phyloP scores from a whole-genome alignment of 2,888 invertebrate genomes.

The Podotricha telesiphe region DNA sequence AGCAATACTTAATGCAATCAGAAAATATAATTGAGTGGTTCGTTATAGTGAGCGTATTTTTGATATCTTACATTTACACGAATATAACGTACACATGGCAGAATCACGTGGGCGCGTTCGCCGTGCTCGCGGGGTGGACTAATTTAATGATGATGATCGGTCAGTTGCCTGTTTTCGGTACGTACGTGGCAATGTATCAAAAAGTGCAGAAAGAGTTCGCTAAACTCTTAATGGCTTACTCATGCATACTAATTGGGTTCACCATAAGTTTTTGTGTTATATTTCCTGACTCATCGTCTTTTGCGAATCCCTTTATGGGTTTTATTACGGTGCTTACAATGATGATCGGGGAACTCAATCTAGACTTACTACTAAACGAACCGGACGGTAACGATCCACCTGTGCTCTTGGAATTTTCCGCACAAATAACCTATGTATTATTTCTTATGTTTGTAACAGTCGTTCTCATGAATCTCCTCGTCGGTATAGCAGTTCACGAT shows the following conservation, averaged over 20 bases:
- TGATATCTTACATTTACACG: conserved; percentile 91
- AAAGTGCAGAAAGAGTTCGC: conserved; percentile 94
- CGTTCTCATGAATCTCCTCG: conserved; percentile 92
- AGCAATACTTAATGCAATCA: conserved; percentile 91
- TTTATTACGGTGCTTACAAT: conserved; percentile 93
- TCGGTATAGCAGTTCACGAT: conserved; percentile 94
- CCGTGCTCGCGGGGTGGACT: conserved; percentile 93
- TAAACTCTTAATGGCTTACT: conserved; percentile 92
- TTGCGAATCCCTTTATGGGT: conserved; percentile 92
- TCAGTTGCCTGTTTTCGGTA: conserved; percentile 93
- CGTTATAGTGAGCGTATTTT: conserved; percentile 91
- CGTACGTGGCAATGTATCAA: conserved; percentile 95
- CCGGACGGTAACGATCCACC: conserved; percentile 90
- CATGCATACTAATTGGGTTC: conserved; percentile 92
- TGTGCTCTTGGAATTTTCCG: conserved; percentile 90
- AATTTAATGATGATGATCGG: conserved; percentile 96
- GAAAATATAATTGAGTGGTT: conserved; percentile 95
- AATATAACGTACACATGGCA: conserved; percentile 91
- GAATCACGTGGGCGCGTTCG: conserved; percentile 93
- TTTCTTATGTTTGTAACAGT: conserved; percentile 93
- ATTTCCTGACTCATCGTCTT: conserved; percentile 91
- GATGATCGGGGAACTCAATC: conserved; percentile 94
- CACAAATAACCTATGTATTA: conserved; percentile 91
- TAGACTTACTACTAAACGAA: conserved; percentile 89
- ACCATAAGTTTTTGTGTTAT: conserved; percentile 95